These are phyloP conservation scores for Cheumatopsyche charites DNA, from an alignment of 1,140 invertebrate genomes.

Conservation along the genomic window DNA sequence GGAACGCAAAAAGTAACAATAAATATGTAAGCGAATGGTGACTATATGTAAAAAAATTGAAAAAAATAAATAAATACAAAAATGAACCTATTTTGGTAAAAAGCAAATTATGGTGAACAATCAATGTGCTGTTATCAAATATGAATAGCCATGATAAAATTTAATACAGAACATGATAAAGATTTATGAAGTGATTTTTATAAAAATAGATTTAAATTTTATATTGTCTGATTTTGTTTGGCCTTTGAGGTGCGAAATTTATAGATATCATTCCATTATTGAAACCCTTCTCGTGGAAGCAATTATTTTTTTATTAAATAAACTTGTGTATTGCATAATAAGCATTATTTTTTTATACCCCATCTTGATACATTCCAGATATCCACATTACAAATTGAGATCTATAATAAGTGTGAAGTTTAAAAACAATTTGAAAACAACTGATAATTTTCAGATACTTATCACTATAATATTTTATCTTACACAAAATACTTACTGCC, in stretches of 20 bases:
- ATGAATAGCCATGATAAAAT: conserved; percentile 47
- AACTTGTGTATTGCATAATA: conserved; percentile 49
- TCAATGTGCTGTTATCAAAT: conserved; percentile 48
- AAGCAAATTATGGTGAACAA: conserved; percentile 44
- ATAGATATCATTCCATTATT: conserved; percentile 50
- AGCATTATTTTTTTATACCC: conserved; percentile 15
- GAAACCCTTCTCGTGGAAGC: conserved; percentile 48
- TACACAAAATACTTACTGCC: too few species aligned
- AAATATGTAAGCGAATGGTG: conserved; percentile 44
- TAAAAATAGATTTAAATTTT: conserved; percentile 50
- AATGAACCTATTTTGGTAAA: conserved; percentile 48
- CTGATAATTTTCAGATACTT: too few species aligned
- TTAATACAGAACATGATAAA: conserved; percentile 42
- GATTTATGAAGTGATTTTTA: conserved; percentile 50
- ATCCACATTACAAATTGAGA: too few species aligned
- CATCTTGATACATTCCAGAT: neutral
- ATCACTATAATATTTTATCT: too few species aligned
- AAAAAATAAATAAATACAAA: conserved; percentile 23
- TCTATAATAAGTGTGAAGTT: too few species aligned
- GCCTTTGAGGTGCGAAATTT: conserved; percentile 50
- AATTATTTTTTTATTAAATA: conserved; percentile 51
- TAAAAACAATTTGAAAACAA: too few species aligned
- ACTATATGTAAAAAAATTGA: conserved; percentile 44
- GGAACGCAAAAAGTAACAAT: conserved; percentile 44
- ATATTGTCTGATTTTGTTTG: conserved; percentile 49